Evolutionary conservation across 2,113 vertebrate genomes (phyloP).

Genomic region (Protobothrops flavoviridis): DNA sequence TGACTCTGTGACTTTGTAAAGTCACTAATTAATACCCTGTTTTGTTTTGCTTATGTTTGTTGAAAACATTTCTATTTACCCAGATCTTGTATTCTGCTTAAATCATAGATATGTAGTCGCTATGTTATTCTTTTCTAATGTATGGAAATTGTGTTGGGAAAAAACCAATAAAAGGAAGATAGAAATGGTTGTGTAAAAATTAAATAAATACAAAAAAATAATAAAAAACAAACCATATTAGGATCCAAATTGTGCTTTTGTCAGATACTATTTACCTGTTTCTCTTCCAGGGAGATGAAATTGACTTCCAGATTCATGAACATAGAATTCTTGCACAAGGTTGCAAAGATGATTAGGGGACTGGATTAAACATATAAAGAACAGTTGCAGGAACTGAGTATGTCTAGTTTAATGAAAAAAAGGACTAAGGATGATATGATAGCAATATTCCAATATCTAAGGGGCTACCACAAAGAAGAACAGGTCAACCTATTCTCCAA

Average conservation of each 20-base stretch:
- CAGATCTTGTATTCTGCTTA: neutral
- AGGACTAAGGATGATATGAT: neutral
- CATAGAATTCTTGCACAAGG: neutral
- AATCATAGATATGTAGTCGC: neutral
- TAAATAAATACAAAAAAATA: neutral
- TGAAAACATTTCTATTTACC: neutral
- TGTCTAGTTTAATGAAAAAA: neutral
- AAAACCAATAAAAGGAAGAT: neutral
- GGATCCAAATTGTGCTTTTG: neutral
- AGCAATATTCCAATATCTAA: neutral
- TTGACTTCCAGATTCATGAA: neutral
- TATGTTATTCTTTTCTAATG: neutral
- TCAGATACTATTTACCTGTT: neutral
- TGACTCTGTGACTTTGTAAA: neutral
- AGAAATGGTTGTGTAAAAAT: neutral
- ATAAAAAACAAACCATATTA: neutral
- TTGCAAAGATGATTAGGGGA: neutral
- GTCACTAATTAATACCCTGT: neutral
- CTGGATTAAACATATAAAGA: neutral
- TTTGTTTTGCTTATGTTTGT: neutral
- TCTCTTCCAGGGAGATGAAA: neutral
- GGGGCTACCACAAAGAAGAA: neutral
- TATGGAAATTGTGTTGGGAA: neutral
- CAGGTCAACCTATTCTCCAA: neutral
- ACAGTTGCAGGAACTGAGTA: neutral